A percentile compares a stretch with the other conserved stretches of the same genome.
These are phyloP conservation scores for Euzophera pinguis DNA, from an alignment of 2,888 invertebrate genomes.

Conservation along the genomic window DNA sequence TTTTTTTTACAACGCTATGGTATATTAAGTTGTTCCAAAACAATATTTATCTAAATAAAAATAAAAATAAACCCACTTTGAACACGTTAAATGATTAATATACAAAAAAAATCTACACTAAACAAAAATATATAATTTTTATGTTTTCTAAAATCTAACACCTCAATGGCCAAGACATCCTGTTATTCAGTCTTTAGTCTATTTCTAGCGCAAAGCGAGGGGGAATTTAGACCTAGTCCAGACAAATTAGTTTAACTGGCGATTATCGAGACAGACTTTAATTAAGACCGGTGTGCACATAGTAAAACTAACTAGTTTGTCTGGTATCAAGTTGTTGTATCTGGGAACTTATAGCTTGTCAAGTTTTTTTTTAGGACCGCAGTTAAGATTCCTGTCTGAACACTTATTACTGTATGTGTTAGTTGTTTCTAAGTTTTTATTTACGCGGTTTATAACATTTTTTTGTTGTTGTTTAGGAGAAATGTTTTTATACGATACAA, in stretches of 20 bases:
- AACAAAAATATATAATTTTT: background rate
- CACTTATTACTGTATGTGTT: no score
- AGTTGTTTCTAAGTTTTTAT: no score
- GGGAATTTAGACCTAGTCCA: background rate
- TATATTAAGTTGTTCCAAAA: no score
- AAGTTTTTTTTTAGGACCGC: background rate
- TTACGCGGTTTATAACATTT: no score
- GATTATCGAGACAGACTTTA: conserved; percentile 11
- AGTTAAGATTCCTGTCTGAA: no score
- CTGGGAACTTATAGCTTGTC: background rate
- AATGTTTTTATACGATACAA: no score
- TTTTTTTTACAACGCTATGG: no score
- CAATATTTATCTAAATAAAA: no score
- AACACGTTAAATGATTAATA: no score
- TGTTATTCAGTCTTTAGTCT: background rate
- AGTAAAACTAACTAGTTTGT: background rate
- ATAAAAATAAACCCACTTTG: no score
- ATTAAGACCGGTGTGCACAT: conserved; percentile 7
- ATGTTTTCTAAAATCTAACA: background rate
- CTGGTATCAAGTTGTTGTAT: background rate
- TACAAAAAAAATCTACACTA: no score
- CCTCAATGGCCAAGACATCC: background rate
- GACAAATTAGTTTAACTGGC: conserved; percentile 3
- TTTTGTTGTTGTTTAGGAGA: no score
- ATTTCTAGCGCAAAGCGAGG: background rate